These are phyloP conservation scores for Trinectes maculatus DNA, from an alignment of 2,113 vertebrate genomes.

Conservation along the genomic window DNA sequence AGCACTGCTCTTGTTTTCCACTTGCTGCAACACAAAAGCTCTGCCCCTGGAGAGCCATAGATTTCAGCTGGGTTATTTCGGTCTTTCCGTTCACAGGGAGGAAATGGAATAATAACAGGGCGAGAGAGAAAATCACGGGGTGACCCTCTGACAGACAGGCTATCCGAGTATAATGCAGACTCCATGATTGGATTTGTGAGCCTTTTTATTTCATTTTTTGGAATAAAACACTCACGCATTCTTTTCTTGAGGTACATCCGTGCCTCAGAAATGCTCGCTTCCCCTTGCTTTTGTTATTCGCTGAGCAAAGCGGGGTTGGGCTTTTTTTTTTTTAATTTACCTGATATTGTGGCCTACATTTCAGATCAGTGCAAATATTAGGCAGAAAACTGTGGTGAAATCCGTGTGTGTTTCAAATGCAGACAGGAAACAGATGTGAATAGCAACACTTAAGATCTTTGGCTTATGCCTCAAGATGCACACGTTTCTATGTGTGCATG, in stretches of 20 bases:
- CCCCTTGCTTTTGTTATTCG: conserved; percentile 2
- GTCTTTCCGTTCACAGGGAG: conserved; percentile 75
- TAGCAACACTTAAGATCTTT: conserved; percentile 15
- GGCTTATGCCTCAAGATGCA: conserved; percentile 18
- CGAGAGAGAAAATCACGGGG: conserved; percentile 57
- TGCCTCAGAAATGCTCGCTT: conserved; percentile 8
- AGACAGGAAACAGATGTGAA: conserved; percentile 48
- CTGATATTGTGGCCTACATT: conserved; percentile 25
- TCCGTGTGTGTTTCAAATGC: conserved; percentile 38
- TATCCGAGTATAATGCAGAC: conserved; percentile 29
- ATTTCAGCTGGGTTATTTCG: conserved; percentile 78
- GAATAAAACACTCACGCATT: conserved; percentile 13
- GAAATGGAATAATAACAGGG: conserved; percentile 82
- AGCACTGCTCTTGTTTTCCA: conserved; percentile 68
- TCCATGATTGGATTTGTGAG: conserved; percentile 28
- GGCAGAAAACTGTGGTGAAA: conserved; percentile 38
- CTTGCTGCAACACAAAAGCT: conserved; percentile 76
- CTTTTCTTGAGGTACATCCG: conserved; percentile 4
- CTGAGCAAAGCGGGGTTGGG: not conserved
- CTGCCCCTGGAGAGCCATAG: conserved; percentile 75
- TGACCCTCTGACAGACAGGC: conserved; percentile 46
- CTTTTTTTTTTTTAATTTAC: conserved; percentile 5
- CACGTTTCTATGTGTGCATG: conserved; percentile 14
- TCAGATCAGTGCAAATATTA: conserved; percentile 21
- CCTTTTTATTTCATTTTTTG: conserved; percentile 28